A percentile compares a stretch with the other conserved stretches of the same genome.
phyloP scores from a whole-genome alignment of 2,888 invertebrate genomes.

The Aphrophora alni region DNA sequence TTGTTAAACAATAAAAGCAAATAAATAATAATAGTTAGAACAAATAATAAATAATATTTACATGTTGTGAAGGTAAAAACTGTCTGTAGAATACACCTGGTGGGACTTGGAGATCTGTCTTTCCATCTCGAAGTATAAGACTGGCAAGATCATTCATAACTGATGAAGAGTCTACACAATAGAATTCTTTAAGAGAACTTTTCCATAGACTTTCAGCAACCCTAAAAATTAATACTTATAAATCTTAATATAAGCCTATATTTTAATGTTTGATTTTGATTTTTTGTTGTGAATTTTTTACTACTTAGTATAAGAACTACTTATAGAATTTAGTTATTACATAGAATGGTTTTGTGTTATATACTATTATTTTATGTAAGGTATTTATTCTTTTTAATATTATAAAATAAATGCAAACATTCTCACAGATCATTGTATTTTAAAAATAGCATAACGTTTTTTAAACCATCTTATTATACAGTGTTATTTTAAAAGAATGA shows the following conservation, averaged over 20 bases:
- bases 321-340: no score
- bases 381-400: no score
- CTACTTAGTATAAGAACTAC: background rate
- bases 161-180: constrained; percentile 81
- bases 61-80: constrained; percentile 68
- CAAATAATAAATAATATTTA: constrained; percentile 40
- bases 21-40: no score
- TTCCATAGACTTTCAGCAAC: constrained; percentile 78
- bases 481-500: no score
- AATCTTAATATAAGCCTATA: no score
- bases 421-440: no score
- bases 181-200: constrained; percentile 76
- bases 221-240: constrained; percentile 57
- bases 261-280: background rate
- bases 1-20: no score
- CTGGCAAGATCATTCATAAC: constrained; percentile 85
- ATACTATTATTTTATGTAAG: no score
- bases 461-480: no score
- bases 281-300: background rate
- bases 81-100: constrained; percentile 77
- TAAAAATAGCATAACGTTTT: no score
- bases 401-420: no score
- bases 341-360: no score
- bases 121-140: constrained; percentile 70
- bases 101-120: constrained; percentile 68